Base-by-base conservation (phyloP, 2,888 invertebrate species). In the Agrotis ipsilon region DNA sequence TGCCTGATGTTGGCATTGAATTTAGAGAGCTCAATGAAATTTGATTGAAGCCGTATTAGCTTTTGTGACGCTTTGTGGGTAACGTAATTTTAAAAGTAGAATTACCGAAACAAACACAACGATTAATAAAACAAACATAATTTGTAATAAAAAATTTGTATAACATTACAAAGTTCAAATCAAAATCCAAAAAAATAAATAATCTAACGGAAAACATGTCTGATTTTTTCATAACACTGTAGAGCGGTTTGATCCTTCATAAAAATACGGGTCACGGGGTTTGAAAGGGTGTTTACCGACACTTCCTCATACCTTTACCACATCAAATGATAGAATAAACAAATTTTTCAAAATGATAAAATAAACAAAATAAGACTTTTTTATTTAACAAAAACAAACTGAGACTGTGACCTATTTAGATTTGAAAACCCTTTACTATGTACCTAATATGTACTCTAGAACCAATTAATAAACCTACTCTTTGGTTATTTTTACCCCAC, bases 231-330 rank as follows among this genome's bases (percentile, higher is more conserved):
- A 59, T 49, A 63, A 66, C 59, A 74, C 57, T 58, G 51, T 61
- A 43, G 57, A 57, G 21, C 24, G 68, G 73, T 73, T 75, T 73
- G 63, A 78, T 80, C 78, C 61, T 51, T 72, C 63, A 63, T 73
- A 75, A 77, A 81, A 66, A 74, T 71, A 69, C 74, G 78, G 63
- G 67, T 78, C 68, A 72, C 52, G 65, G 67, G 60, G 62, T 64
- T 59, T 68, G 71, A 84, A 78, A 78, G 66, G 71, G 68, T 84
- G 72, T 81, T 81, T 74, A 75, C 80, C 65, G 77, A 72, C 79
- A 68, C 69, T 78, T 78, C 68, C 77, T 73, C 46, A 63, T 62
- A 52, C 68, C 67, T 75, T 75, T 55, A 32, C 74, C 67, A 65
- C 73, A 76, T 75, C 72, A 78, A 83, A 81, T 70, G 73, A 71